Evolutionary conservation across 2,113 vertebrate genomes (phyloP), one percentile per base, ranked within the genome.

Genomic region (Callaeas wilsoni): DNA sequence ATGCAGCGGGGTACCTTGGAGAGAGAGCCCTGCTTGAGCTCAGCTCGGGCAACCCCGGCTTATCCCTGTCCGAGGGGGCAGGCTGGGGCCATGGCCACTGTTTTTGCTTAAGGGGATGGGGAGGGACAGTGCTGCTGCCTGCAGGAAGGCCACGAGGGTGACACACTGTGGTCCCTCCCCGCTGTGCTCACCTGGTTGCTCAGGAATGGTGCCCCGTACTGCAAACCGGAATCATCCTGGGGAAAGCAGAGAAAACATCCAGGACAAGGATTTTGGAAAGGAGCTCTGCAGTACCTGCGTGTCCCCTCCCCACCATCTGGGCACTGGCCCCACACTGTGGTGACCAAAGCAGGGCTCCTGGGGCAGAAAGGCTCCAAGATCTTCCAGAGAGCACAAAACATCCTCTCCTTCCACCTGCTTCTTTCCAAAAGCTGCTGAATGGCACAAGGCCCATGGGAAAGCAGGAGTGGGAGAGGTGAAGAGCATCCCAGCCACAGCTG

Each of bases 161-260:
- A 39, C 37, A 0, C 8, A 14, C 27, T 16, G 20, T 15, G 22
- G 23, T 44, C 3, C 30, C 42, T 76, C 37, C 52, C 39, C 46
- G 7, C 23, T 7, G 2, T 20, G 84, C 97, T 98, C 94, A 99
- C 99, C 97, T 98, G 96, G 15, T 95, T 97, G 30, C 97, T 97
- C 74, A 99, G 88, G 56, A 97, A 44, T 0, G 99, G 98, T 7
- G 97, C 64, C 20, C 84, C 69, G 5, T 98, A 98, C 70, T 93
- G 91, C 93, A 98, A 96, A 87, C 42, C 50, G 0, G 32, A 87
- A 19, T 85, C 65, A 3, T 88, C 77, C 99, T 99, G 87, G 78
- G 85, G n/a, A 90, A 64, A 90, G 83, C 10, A 32, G 87, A 79
- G 21, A 95, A 89, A 56, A 57, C 4, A 1, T 25, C 33, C 78